These are phyloP conservation scores for Pelagia noctiluca DNA, from an alignment of 30 jellyfish, hydroid and myxozoan genomes.

Conservation along the genomic window DNA sequence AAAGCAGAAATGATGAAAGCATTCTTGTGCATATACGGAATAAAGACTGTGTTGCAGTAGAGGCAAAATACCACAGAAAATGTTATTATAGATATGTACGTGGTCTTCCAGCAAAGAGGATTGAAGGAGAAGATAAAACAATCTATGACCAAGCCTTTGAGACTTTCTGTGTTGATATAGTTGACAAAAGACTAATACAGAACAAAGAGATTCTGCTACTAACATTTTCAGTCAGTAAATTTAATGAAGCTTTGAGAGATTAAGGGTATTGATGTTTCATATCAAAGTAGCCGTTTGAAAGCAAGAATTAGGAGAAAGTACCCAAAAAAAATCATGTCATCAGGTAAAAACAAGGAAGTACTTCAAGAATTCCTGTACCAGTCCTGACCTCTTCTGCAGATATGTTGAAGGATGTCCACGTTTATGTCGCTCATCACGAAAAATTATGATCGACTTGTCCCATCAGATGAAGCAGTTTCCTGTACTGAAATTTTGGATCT, in stretches of 20 bases:
- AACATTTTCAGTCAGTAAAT: slow-evolving; percentile 5
- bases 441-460: slow-evolving; percentile 50
- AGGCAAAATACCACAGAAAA: slow-evolving; percentile 35
- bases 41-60: slow-evolving; percentile 49
- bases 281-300: slow-evolving; percentile 35
- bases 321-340: slow-evolving; percentile 18
- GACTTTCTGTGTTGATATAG: background rate
- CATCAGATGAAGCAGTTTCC: slow-evolving; percentile 28
- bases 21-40: slow-evolving; percentile 42
- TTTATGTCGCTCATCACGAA: slow-evolving; percentile 47
- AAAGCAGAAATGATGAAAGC: slow-evolving; percentile 34
- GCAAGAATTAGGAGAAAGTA: slow-evolving; percentile 31
- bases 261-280: slow-evolving; percentile 14
- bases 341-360: slow-evolving; percentile 22
- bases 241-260: slow-evolving; percentile 30
- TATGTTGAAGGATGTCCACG: slow-evolving; percentile 30
- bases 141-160: slow-evolving; percentile 9
- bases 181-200: slow-evolving; percentile 20
- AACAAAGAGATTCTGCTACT: slow-evolving; percentile 16
- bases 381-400: slow-evolving; percentile 12
- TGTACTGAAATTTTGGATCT: slow-evolving; percentile 4
- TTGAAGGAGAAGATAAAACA: slow-evolving; percentile 8
- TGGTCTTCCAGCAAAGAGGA: background rate
- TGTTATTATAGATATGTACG: slow-evolving; percentile 31
- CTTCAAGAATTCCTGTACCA: slow-evolving; percentile 22